Percentiles rank a stretch among this genome's conserved stretches.
These are phyloP conservation scores for Phyllotis vaccarum DNA, from an alignment of 2,797 vertebrate genomes.

Conservation along the genomic window DNA sequence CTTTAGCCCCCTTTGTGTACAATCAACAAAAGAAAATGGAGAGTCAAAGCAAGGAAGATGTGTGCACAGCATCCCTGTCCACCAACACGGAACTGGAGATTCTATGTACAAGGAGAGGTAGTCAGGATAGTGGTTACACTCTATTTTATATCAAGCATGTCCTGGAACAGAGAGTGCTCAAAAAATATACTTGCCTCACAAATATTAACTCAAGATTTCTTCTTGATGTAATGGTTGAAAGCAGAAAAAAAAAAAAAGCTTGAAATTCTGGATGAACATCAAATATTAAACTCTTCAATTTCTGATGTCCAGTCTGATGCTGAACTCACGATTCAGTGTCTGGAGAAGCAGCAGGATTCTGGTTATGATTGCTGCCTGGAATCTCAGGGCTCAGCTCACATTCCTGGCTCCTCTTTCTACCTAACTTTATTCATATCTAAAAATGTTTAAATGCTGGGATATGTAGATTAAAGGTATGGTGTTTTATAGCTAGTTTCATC, in stretches of 20 bases:
- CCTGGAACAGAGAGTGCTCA: not conserved
- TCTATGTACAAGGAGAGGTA: not conserved
- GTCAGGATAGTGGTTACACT: not conserved
- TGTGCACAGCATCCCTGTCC: not conserved
- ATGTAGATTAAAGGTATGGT: too few species aligned
- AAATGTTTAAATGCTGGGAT: not conserved
- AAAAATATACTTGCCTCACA: not conserved
- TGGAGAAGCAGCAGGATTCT: not conserved
- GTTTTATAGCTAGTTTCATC: not conserved
- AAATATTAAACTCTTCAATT: conserved; percentile 52
- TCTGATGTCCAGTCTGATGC: not conserved
- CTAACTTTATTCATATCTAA: not conserved
- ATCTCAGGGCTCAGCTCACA: not conserved
- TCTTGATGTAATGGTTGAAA: conserved; percentile 25
- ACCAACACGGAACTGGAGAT: not conserved
- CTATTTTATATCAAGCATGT: not conserved
- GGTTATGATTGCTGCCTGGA: not conserved
- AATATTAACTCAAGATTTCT: conserved; percentile 38
- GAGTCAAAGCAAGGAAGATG: not conserved
- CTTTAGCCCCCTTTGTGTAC: not conserved
- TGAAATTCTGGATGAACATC: not conserved
- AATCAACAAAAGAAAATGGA: not conserved
- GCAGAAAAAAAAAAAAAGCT: conserved; percentile 19
- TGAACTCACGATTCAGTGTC: not conserved
- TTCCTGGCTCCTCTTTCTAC: not conserved